Conservation (phyloP, 2,888 invertebrate species). For the Nomada hirtipes region DNA sequence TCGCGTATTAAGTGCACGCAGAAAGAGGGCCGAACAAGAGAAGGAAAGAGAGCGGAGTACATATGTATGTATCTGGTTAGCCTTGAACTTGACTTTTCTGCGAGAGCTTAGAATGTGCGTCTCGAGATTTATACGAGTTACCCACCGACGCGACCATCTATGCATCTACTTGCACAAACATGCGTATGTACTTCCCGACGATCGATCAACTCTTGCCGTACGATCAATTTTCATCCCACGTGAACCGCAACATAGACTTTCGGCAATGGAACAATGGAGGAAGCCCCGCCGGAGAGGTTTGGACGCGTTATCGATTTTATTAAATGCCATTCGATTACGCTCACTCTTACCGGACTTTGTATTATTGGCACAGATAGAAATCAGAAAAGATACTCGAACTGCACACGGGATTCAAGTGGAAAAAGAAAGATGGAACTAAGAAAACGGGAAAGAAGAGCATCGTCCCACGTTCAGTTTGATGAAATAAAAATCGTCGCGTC, state of each 20-base stretch:
- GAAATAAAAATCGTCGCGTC: constrained; percentile 30
- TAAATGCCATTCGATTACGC: not conserved
- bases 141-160: not conserved
- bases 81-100: constrained; percentile 74
- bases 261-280: constrained; percentile 1
- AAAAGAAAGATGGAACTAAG: not conserved
- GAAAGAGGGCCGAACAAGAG: constrained; percentile 29
- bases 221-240: constrained; percentile 13
- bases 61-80: constrained; percentile 59
- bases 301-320: not conserved
- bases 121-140: constrained; percentile 28
- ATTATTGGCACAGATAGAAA: too few relatives aligned
- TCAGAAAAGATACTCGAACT: not conserved
- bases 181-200: too few relatives aligned
- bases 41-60: constrained; percentile 36
- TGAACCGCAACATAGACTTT: not conserved
- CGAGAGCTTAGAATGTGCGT: constrained; percentile 20
- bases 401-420: not conserved
- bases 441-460: constrained; percentile 25
- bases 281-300: not conserved
- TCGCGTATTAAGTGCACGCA: constrained; percentile 56
- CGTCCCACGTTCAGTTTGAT: constrained; percentile 51
- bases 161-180: too few relatives aligned
- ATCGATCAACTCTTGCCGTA: not conserved
- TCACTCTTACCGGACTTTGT: not conserved